Conservation (phyloP, 2,888 invertebrate genomes). For the Carcina quercana region DNA sequence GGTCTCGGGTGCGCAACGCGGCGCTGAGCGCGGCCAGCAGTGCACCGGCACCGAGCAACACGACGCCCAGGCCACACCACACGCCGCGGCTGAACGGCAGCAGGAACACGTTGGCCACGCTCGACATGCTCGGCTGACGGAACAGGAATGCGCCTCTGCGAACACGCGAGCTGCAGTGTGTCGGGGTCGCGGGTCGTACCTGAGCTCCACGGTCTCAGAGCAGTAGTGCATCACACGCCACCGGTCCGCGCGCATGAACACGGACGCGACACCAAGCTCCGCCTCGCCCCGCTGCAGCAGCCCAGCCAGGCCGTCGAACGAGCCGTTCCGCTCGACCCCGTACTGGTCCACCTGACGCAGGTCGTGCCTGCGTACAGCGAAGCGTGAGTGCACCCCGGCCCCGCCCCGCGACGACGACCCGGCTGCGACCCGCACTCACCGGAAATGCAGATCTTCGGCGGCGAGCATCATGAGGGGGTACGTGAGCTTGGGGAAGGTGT, state of each 20-base stretch:
- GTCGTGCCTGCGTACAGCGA: constrained; percentile 32
- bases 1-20: constrained; percentile 11
- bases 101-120: constrained; percentile 75
- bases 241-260: constrained; percentile 75
- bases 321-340: constrained; percentile 72
- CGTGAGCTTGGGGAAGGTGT: constrained; percentile 53
- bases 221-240: constrained; percentile 64
- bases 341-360: constrained; percentile 52
- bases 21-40: constrained; percentile 26
- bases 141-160: constrained; percentile 73
- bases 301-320: constrained; percentile 74
- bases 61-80: constrained; percentile 55
- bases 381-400: too few relatives aligned
- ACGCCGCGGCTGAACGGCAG: constrained; percentile 75
- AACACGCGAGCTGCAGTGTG: not conserved
- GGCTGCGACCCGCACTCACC: too few relatives aligned
- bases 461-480: constrained; percentile 49
- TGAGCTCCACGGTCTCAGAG: constrained; percentile 63
- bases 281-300: constrained; percentile 67
- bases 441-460: constrained; percentile 45
- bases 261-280: constrained; percentile 64
- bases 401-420: too few relatives aligned
- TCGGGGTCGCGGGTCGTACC: too few relatives aligned
- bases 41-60: constrained; percentile 22
- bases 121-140: constrained; percentile 76